These are phyloP conservation scores for Hedya salicella DNA, from an alignment of 2,888 invertebrate genomes.

Conservation along the genomic window DNA sequence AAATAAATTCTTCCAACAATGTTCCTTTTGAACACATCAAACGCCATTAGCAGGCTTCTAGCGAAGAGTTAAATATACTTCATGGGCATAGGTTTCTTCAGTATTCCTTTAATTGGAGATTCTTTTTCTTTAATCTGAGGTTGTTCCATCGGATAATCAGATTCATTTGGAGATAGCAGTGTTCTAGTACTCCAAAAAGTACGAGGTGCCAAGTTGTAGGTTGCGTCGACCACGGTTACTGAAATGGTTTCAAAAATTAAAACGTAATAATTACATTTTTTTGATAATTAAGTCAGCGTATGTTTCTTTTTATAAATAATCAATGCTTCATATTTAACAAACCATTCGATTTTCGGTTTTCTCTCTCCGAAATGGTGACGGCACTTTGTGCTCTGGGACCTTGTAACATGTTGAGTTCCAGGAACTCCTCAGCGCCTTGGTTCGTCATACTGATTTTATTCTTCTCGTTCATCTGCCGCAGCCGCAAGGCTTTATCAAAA, in stretches of 20 bases:
- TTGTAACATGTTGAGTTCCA: conserved; percentile 72
- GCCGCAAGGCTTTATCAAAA: conserved; percentile 84
- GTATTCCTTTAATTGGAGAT: conserved; percentile 73
- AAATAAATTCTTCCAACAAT: too few relatives aligned
- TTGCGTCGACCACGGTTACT: conserved; percentile 72
- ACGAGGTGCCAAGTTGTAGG: conserved; percentile 71
- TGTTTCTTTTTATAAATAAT: too few relatives aligned
- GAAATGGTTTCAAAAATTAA: conserved; percentile 45
- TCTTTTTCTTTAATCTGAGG: conserved; percentile 61
- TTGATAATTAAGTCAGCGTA: too few relatives aligned
- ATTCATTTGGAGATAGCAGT: conserved; percentile 54
- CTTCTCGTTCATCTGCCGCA: conserved; percentile 72
- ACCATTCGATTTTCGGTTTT: conserved; percentile 13
- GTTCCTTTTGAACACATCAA: too few relatives aligned
- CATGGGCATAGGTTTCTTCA: conserved; percentile 81
- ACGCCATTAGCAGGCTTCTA: too few relatives aligned
- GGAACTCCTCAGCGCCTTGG: conserved; percentile 72
- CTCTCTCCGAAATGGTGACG: conserved; percentile 59
- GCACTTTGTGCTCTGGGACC: conserved; percentile 70
- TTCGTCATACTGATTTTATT: conserved; percentile 62
- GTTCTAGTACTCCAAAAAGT: conserved; percentile 60
- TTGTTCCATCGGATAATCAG: conserved; percentile 63
- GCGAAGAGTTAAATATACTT: conserved; percentile 77
- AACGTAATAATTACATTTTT: conserved; percentile 23
- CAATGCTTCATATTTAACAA: neutral